Base-by-base conservation (phyloP, 2,113 vertebrate genomes). In the Hypocryptadius cinnamomeus region DNA sequence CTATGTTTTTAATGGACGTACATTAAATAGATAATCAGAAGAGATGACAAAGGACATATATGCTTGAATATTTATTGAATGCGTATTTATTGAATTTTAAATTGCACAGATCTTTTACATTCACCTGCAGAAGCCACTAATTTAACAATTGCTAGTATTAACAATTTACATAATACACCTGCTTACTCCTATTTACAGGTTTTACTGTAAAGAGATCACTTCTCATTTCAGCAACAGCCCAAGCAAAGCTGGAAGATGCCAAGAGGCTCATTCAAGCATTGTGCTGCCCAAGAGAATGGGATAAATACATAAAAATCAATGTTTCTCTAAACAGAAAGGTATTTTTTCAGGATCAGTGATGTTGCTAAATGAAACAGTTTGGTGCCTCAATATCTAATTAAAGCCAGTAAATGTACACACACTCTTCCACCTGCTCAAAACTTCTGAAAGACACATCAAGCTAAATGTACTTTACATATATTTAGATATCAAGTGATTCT, bases 81-180 rank as follows among this genome's bases (percentile, higher is more conserved):
- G 44, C 31, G 2, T 12, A 79, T 96, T 96, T 96, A 96, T 90
- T 96, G 20, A 57, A 3, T 42, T 91, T 82, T 57, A 72, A 65
- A 66, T 31, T 72, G 54, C 42, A 93, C 48, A 91, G 11, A 81
- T 51, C 65, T 94, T 65, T 65, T 18, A 50, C 2, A 7, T 30
- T 63, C 6, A 13, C 54, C 47, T 66, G 31, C 31, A 77, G 35
- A 85, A 66, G 15, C 27, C 22, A 81, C 18, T 35, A 33, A 50
- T 57, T 59, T 79, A 79, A 79, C 63, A 71, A 23, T 4, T 63
- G 33, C 54, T 24, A 31, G 9, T 33, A 73, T 50, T 77, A 72
- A 51, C 44, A 64, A 48, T 28, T 85, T 61, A 56, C 27, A 64
- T 18, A 76, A 48, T 15, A 30, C 0, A 2, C 7, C 21, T 72